Percentiles rank a stretch among this genome's conserved stretches.
Evolutionary conservation across 2,888 invertebrate species (phyloP).

Genomic region (Rhyacophila evoluta): DNA sequence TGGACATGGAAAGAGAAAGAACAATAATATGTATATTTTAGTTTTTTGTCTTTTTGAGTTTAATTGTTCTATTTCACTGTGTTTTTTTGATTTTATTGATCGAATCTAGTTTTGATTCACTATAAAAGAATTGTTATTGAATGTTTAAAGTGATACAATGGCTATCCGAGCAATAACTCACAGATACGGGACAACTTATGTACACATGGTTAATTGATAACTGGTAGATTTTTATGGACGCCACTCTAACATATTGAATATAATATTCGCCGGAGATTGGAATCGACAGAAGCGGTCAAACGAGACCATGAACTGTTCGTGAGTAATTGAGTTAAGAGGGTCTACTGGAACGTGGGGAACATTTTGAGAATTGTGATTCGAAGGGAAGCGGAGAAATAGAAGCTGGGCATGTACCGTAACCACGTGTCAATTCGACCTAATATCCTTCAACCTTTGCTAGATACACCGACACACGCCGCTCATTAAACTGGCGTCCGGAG

Average conservation of each 20-base stretch:
- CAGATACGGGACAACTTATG: too few species aligned
- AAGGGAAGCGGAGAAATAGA: neutral
- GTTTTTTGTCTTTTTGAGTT: too few species aligned
- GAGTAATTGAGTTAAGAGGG: slow-evolving; percentile 10
- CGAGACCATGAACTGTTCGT: neutral
- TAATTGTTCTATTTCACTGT: too few species aligned
- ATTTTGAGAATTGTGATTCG: neutral
- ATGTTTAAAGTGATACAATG: too few species aligned
- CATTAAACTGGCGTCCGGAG: neutral
- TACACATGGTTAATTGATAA: neutral
- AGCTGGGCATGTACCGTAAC: neutral
- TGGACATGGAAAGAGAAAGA: too few species aligned
- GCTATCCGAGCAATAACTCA: too few species aligned
- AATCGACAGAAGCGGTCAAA: neutral
- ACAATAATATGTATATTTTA: too few species aligned
- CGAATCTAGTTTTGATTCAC: too few species aligned
- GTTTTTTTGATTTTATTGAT: too few species aligned
- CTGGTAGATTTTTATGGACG: neutral
- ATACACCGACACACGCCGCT: neutral
- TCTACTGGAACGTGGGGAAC: neutral
- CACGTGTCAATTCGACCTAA: neutral
- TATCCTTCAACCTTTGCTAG: neutral
- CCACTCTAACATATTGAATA: neutral
- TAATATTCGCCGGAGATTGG: neutral
- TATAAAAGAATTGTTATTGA: too few species aligned